Conservation (phyloP, 1,140 invertebrate species). For the Heliconius melpomene region DNA sequence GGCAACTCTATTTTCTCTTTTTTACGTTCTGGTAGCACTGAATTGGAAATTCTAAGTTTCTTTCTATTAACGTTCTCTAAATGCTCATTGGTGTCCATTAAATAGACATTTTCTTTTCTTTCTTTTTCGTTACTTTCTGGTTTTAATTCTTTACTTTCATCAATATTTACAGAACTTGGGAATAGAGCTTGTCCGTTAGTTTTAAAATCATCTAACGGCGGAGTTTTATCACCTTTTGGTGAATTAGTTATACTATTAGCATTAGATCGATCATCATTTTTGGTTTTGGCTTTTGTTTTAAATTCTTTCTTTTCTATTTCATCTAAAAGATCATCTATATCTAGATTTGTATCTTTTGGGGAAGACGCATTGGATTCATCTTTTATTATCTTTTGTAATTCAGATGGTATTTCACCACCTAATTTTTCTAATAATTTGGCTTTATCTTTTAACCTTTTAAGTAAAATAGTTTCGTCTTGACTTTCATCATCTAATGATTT, state of each 20-base stretch:
- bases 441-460: slow-evolving; percentile 69
- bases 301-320: slow-evolving; percentile 75
- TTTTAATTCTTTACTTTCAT: slow-evolving; percentile 41
- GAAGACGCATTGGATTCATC: slow-evolving; percentile 54
- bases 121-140: slow-evolving; percentile 43
- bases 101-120: slow-evolving; percentile 68
- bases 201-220: slow-evolving; percentile 59
- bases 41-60: slow-evolving; percentile 69
- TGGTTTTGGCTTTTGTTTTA: slow-evolving; percentile 58
- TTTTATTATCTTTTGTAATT: slow-evolving; percentile 67
- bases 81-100: slow-evolving; percentile 50
- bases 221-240: slow-evolving; percentile 51
- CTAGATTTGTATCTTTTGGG: slow-evolving; percentile 47
- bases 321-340: slow-evolving; percentile 71
- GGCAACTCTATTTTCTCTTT: slow-evolving; percentile 56
- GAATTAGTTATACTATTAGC: slow-evolving; percentile 50
- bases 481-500: slow-evolving; percentile 56
- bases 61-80: slow-evolving; percentile 56
- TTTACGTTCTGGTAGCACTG: slow-evolving; percentile 62
- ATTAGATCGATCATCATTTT: slow-evolving; percentile 44
- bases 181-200: slow-evolving; percentile 48
- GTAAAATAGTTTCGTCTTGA: slow-evolving; percentile 62
- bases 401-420: slow-evolving; percentile 67
- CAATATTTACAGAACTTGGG: slow-evolving; percentile 52
- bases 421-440: slow-evolving; percentile 71